A percentile compares a stretch with the other conserved stretches of the same genome.
phyloP scores from a whole-genome alignment of 2,113 vertebrate genomes.

The Eurystomus gularis region DNA sequence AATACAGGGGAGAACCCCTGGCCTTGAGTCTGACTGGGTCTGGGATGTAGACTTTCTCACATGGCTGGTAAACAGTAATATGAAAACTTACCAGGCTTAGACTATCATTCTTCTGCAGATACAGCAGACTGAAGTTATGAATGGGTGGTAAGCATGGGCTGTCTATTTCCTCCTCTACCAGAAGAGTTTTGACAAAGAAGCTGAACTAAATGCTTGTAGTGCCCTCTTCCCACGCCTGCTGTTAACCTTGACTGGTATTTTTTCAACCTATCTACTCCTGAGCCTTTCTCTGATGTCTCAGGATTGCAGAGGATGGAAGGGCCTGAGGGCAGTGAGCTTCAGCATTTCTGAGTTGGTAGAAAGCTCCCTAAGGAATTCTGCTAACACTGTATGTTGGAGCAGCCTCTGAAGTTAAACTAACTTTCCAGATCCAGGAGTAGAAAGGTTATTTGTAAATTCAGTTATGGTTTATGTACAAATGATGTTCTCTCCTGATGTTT shows the following conservation, averaged over 20 bases:
- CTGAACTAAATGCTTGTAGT: background rate
- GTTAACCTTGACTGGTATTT: background rate
- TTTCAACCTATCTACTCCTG: background rate
- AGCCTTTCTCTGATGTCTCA: background rate
- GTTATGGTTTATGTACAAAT: background rate
- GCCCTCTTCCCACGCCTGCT: background rate
- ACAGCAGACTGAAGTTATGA: background rate
- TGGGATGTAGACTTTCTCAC: background rate
- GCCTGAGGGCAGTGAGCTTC: background rate
- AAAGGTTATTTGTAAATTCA: conserved; percentile 50
- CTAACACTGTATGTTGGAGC: background rate
- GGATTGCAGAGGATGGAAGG: background rate
- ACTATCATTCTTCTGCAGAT: background rate
- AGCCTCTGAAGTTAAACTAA: background rate
- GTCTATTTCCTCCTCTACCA: background rate
- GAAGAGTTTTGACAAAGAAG: background rate
- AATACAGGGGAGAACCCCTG: background rate
- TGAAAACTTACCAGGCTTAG: background rate
- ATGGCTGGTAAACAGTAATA: background rate
- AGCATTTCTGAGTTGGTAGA: background rate
- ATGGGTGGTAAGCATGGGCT: background rate
- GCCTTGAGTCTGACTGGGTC: background rate
- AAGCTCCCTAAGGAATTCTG: background rate
- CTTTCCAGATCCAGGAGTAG: background rate
- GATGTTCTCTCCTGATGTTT: background rate